phyloP scores from a whole-genome alignment of 2,888 invertebrate genomes.

The Mesorhabditis belari region DNA sequence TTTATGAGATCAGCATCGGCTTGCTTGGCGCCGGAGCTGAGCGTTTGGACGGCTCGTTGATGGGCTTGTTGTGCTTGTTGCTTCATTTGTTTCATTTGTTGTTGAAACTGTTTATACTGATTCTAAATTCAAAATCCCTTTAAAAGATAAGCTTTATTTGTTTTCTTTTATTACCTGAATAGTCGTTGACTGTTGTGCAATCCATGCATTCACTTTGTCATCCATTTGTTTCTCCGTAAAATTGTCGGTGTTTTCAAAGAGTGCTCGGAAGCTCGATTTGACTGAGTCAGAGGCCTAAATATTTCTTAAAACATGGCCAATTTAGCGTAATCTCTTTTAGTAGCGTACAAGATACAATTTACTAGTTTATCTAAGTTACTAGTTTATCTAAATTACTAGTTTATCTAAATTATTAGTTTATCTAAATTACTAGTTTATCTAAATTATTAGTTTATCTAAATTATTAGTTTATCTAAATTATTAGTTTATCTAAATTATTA shows the following conservation, averaged over 20 bases:
- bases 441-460: no score
- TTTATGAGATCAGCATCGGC: not conserved
- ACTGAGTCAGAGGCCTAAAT: conserved; percentile 9
- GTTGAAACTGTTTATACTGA: not conserved
- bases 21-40: conserved; percentile 39
- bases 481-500: no score
- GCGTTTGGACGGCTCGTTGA: conserved; percentile 31
- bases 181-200: conserved; percentile 14
- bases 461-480: no score
- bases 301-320: no score
- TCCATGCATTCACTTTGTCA: conserved; percentile 37
- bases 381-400: no score
- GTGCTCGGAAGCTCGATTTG: conserved; percentile 27
- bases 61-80: conserved; percentile 42
- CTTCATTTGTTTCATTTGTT: conserved; percentile 9
- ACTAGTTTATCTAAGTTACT: no score
- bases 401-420: no score
- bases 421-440: no score
- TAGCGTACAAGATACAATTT: no score
- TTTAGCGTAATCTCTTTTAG: no score
- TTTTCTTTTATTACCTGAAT: conserved; percentile 21
- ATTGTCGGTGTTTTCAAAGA: conserved; percentile 23
- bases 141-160: no score
- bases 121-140: not conserved
- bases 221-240: conserved; percentile 41